Base-by-base conservation (phyloP, 2,888 invertebrate genomes). In the Oegoconia quadripuncta region DNA sequence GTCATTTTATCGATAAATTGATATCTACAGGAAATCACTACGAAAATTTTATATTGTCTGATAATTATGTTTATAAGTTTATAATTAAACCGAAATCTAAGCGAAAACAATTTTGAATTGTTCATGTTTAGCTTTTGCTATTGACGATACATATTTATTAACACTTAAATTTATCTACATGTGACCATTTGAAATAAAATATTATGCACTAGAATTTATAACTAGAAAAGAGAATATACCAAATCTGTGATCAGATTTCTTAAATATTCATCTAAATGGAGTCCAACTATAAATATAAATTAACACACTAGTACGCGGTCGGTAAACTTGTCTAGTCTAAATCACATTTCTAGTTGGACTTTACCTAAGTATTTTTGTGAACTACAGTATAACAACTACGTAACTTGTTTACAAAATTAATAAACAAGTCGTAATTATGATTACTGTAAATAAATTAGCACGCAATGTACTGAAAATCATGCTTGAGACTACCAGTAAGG, bases 351-450 rank as follows among this genome's bases (percentile, higher is more conserved):
- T 30, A 17, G 9, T 16, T 16, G 17, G 30, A 17, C 17, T 1
- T n/a, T 30, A n/a, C n/a, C n/a, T n/a, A n/a, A n/a, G n/a, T n/a
- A n/a, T n/a, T n/a, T n/a, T n/a, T n/a, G n/a, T n/a, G n/a, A n/a
- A 44, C 23, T 33, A 45, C 56, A 67, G 60, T 55, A 43, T 46
- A 59, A 55, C 39, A 63, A 76, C 81, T 82, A 80, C 76, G 52
- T 50, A 39, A 71, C 69, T 69, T 69, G 69, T 86, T 84, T 83
- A 71, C 56, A 37, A 38, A 42, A 41, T 57, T 73, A 84, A 27
- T 27, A 27, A 86, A 84, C 70, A 79, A 70, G 65, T 57, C 65
- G 71, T 84, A 84, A 78, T 74, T 46, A 50, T n/a, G n/a, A 52
- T 47, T 48, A 54, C 59, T 55, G 53, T 43, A 36, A 48, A 52